Evolutionary conservation across 2,113 vertebrate species (phyloP), one percentile per base, ranked within the genome.

Genomic region (Erythrocercus mccallii): DNA sequence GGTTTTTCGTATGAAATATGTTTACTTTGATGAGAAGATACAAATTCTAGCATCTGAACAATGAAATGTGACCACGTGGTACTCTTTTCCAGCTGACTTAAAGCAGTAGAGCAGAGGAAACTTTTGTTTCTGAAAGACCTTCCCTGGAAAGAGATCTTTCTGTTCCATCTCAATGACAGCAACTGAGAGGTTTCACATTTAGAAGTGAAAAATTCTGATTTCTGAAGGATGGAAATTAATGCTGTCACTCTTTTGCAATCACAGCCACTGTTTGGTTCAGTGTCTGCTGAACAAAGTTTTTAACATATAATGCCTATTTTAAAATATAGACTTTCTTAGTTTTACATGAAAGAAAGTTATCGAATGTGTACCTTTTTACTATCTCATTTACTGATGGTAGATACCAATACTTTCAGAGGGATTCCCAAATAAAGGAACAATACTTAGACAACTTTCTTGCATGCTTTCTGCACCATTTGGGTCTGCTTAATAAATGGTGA

Each of bases 61-160:
- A 30, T 60, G 24, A 74, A 79, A 84, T 3, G 5, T 40, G 58
- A 82, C 12, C 16, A 31, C 0, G 0, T 0, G 0, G 28, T 37
- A 24, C 21, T 19, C 68, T 79, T 44, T 72, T 33, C 38, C 64
- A 37, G 12, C 4, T 14, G 10, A 22, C 10, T 33, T 62, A 35
- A 31, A 82, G 31, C 9, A 25, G 5, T 12, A 66, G 44, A 62
- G 14, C 20, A 37, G 15, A 6, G 12, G 7, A 69, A 64, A 65
- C 12, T 61, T 0, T 0, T 37, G 9, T 61, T 65, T 86, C 38
- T 81, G 27, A 35, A 69, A 65, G 40, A 65, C 15, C 23, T 91
- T 69, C 14, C 15, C 18, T 53, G 30, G 42, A 62, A 80, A 86
- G 22, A 57, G 6, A 16, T 23, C 10, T 62, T 78, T 83, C 56